Evolutionary conservation across 1,140 invertebrate species (phyloP), one percentile per base, ranked within the genome.

Genomic region (Tetramorium alpestre): DNA sequence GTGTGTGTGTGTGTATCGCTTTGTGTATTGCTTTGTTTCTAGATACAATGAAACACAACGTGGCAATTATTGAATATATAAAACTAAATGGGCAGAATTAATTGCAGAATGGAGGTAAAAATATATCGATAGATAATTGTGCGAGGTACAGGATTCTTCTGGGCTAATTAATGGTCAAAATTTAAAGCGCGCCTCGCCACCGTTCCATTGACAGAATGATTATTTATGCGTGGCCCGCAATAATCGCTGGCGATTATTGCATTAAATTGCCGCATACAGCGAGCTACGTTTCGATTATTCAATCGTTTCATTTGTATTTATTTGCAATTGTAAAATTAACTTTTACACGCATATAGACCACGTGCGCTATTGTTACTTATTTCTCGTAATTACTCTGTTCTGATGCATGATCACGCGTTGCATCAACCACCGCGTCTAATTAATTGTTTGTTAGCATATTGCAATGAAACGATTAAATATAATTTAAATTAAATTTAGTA

Each of bases 171-270:
- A 75, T 60, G 41, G 11, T 60, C 69, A 16, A 78, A 78, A 65
- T 85, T 78, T 65, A 47, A 78, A 76, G 49, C 49, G 60, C 38
- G 16, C 69, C 11, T 44, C 10, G 60, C 65, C 65, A 64, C 49
- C 33, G 22, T 72, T 44, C 41, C 49, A 72, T 47, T 60, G 73
- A 85, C 49, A 77, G 22, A 44, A 78, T 54, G 49, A 49, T 85
- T 64, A 78, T 78, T 85, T 78, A 85, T 78, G 82, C 82, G n/a
- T 11, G 38, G 58, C 18, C 16, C 16, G 49, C 82, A 65, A 85
- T 85, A 85, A 85, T 67, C 58, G 25, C 58, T 11, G 22, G 41
- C 77, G 49, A 86, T 82, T 69, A 86, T 86, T 81, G 64, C 38
- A 69, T 82, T 81, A 41, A 67, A 85, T 77, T 65, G 22, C 25